These are phyloP conservation scores for Callocephalon fimbriatum DNA, from an alignment of 2,113 vertebrate genomes.

Conservation along the genomic window DNA sequence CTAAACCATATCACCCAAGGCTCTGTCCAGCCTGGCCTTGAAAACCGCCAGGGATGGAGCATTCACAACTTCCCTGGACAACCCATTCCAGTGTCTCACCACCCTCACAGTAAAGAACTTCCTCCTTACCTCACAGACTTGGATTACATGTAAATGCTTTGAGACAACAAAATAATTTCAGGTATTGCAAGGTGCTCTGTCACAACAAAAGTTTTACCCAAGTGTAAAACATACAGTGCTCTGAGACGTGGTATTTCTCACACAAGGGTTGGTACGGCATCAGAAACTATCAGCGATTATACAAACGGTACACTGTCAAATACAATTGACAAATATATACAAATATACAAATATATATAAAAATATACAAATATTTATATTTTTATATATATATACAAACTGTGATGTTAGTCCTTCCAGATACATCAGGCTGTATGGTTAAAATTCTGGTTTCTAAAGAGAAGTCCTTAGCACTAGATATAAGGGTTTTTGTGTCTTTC, in stretches of 20 bases:
- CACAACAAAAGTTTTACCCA: background rate
- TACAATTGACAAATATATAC: too few relatives aligned
- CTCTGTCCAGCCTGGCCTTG: too few relatives aligned
- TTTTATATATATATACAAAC: too few relatives aligned
- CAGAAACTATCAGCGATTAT: background rate
- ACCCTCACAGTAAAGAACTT: too few relatives aligned
- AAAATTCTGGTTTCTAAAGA: background rate
- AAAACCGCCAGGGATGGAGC: too few relatives aligned
- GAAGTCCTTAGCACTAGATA: background rate
- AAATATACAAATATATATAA: too few relatives aligned
- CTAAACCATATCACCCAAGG: too few relatives aligned
- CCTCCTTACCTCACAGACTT: background rate
- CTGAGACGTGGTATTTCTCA: background rate
- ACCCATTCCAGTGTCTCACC: too few relatives aligned
- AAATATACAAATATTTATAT: too few relatives aligned
- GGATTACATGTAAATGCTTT: background rate
- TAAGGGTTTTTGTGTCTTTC: background rate
- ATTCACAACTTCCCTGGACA: too few relatives aligned
- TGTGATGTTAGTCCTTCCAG: background rate
- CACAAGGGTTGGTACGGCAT: background rate
- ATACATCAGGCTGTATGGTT: background rate
- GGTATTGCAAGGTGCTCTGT: background rate
- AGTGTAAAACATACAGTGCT: rapidly evolving
- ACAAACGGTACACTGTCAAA: background rate
- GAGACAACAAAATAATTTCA: background rate